phyloP scores from a whole-genome alignment of 2,888 invertebrate species.

The Nomada goodeniana region DNA sequence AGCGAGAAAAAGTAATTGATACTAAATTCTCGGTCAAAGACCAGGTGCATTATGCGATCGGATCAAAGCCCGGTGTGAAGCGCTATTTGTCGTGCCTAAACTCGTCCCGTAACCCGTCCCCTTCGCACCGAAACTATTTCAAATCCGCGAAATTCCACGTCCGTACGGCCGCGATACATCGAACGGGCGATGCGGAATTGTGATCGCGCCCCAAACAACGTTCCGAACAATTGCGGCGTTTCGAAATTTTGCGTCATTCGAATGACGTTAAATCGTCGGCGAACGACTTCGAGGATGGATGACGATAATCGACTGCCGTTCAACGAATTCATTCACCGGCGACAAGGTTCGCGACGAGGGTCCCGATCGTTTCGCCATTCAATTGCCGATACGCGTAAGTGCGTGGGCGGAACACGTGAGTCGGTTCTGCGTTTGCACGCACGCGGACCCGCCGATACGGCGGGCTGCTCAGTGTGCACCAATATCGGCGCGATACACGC shows the following conservation, averaged over 20 bases:
- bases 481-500: slow-evolving; percentile 57
- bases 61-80: background rate
- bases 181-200: too few relatives aligned
- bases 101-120: background rate
- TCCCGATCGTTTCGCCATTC: slow-evolving; percentile 66
- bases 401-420: slow-evolving; percentile 66
- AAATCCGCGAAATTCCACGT: too few relatives aligned
- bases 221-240: too few relatives aligned
- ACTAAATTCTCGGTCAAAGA: slow-evolving; percentile 33
- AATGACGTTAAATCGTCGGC: too few relatives aligned
- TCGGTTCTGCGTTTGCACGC: slow-evolving; percentile 61
- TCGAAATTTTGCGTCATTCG: too few relatives aligned
- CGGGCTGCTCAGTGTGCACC: slow-evolving; percentile 53
- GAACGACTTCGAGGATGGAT: background rate
- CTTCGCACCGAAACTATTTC: too few relatives aligned
- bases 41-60: slow-evolving; percentile 4
- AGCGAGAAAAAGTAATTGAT: slow-evolving; percentile 60
- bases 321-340: slow-evolving; percentile 57
- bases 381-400: slow-evolving; percentile 70
- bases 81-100: too few relatives aligned
- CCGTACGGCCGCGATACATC: too few relatives aligned
- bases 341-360: slow-evolving; percentile 25
- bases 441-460: slow-evolving; percentile 45
- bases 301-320: slow-evolving; percentile 23
- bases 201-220: too few relatives aligned